These are phyloP conservation scores for Euphydryas editha DNA, from an alignment of 2,888 invertebrate genomes.

Conservation along the genomic window DNA sequence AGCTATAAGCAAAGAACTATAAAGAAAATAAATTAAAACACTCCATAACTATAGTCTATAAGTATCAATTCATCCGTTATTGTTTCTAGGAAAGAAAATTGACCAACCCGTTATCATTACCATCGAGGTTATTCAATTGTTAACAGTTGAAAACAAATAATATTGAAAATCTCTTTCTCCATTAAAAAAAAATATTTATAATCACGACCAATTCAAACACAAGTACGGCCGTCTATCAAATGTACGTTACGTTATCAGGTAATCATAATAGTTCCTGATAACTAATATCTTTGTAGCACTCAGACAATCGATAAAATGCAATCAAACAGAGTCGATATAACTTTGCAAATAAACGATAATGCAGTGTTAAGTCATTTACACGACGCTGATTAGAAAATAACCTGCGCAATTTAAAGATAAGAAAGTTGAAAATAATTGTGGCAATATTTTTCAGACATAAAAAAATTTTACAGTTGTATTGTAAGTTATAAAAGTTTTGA, in stretches of 20 bases:
- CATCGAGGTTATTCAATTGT: no score
- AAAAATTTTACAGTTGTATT: not conserved
- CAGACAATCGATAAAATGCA: slow-evolving; percentile 17
- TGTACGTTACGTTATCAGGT: slow-evolving; percentile 6
- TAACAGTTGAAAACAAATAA: no score
- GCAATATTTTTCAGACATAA: not conserved
- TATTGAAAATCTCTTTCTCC: no score
- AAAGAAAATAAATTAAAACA: no score
- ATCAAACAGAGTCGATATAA: slow-evolving; percentile 11
- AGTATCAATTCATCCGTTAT: no score
- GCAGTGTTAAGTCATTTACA: slow-evolving; percentile 2
- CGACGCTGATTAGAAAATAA: slow-evolving; percentile 1
- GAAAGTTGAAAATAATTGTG: not conserved
- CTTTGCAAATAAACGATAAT: slow-evolving; percentile 8
- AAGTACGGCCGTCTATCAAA: not conserved
- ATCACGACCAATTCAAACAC: no score
- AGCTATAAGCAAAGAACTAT: no score
- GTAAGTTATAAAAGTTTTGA: not conserved
- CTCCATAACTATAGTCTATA: no score
- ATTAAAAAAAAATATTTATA: not conserved
- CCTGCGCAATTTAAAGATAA: slow-evolving; percentile 10
- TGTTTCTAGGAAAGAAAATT: no score
- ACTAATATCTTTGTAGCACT: not conserved
- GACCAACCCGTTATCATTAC: no score
- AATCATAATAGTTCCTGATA: slow-evolving; percentile 17